phyloP scores from a whole-genome alignment of 2,888 invertebrate genomes.

The Antheraea yamamai region DNA sequence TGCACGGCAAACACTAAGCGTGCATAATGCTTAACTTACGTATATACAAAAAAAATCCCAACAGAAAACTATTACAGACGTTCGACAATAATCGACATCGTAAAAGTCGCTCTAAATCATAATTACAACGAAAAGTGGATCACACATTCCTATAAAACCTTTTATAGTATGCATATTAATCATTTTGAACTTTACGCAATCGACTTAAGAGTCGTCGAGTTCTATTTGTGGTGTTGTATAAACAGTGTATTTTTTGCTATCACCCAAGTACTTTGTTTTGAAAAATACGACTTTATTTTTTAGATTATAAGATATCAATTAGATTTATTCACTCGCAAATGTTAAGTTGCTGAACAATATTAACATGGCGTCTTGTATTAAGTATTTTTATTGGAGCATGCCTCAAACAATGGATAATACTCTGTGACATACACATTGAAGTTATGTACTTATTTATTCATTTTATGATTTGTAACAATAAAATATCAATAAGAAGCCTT shows the following conservation, averaged over 20 bases:
- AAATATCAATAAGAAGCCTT: background rate
- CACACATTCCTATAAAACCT: conserved; percentile 15
- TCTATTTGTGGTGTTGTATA: conserved; percentile 1
- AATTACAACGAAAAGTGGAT: conserved; percentile 35
- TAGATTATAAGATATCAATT: background rate
- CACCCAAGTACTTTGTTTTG: conserved; percentile 26
- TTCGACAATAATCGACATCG: conserved; percentile 43
- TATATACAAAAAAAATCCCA: conserved; percentile 19
- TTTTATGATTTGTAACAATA: conserved; percentile 2
- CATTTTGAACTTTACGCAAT: conserved; percentile 2
- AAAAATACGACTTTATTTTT: conserved; percentile 29
- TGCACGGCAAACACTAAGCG: background rate
- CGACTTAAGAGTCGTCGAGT: background rate
- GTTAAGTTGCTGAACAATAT: conserved; percentile 37
- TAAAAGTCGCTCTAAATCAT: conserved; percentile 51
- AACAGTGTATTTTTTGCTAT: conserved; percentile 4
- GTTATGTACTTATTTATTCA: background rate
- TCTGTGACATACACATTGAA: conserved; percentile 13
- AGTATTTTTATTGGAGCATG: conserved; percentile 53
- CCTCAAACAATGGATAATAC: conserved; percentile 19
- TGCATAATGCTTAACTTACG: background rate
- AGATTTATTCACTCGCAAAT: background rate
- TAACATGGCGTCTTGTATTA: conserved; percentile 43
- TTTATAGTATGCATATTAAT: conserved; percentile 7
- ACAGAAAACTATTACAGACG: conserved; percentile 18